These are phyloP conservation scores for Drosophila eugracilis DNA, from an alignment of 1,140 invertebrate species.

Conservation along the genomic window DNA sequence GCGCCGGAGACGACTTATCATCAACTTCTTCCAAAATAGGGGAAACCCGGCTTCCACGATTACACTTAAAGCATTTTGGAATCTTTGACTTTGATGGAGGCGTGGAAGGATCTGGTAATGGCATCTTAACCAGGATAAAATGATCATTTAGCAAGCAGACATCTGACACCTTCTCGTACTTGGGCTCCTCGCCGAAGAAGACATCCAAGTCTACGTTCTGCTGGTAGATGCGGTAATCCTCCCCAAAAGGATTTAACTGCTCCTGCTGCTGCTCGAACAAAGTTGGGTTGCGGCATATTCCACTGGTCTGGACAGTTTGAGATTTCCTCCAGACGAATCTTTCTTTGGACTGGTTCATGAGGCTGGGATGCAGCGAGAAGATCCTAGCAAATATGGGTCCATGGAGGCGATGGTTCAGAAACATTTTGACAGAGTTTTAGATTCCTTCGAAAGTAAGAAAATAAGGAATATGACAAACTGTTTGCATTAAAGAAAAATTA, in stretches of 20 bases:
- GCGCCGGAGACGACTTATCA: not conserved
- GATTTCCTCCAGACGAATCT: constrained; percentile 9
- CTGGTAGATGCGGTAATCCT: constrained; percentile 74
- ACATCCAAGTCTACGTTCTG: constrained; percentile 68
- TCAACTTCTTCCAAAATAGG: constrained; percentile 60
- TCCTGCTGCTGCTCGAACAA: constrained; percentile 11
- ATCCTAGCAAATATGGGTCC: constrained; percentile 12
- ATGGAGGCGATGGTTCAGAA: constrained; percentile 7
- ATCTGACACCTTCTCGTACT: constrained; percentile 71
- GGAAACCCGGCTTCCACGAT: constrained; percentile 63
- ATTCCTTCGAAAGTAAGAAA: not conserved
- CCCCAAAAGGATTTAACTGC: constrained; percentile 12
- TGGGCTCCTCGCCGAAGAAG: constrained; percentile 66
- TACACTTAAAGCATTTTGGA: constrained; percentile 66
- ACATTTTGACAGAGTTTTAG: not conserved
- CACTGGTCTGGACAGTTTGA: not conserved
- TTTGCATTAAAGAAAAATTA: not conserved
- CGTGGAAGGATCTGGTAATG: constrained; percentile 7
- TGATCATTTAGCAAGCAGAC: constrained; percentile 80
- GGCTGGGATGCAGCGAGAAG: constrained; percentile 1
- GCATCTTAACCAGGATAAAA: constrained; percentile 81
- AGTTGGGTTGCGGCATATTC: constrained; percentile 18
- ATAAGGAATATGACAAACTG: not conserved
- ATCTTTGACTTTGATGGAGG: constrained; percentile 31
- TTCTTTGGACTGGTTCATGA: constrained; percentile 6